A percentile compares a stretch with the other conserved stretches of the same genome.
Conservation (phyloP, 2,888 invertebrate species). For the Tenthredo notha region DNA sequence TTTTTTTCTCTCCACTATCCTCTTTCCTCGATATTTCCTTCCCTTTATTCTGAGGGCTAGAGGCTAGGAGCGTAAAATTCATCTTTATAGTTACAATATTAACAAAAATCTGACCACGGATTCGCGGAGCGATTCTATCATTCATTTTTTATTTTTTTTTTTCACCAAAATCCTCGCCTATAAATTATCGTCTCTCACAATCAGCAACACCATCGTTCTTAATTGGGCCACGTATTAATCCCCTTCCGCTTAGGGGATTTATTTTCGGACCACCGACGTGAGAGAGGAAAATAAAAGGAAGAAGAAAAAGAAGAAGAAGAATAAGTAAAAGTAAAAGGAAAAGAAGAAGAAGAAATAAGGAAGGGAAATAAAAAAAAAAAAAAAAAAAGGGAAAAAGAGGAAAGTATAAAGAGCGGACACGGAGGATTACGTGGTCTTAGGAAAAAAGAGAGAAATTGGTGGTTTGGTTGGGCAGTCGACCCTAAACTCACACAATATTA, state of each 20-base stretch:
- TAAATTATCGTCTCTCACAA: conserved; percentile 61
- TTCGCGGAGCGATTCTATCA: not conserved
- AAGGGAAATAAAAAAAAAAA: conserved; percentile 34
- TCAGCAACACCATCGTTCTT: conserved; percentile 59
- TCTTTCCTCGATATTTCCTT: not conserved
- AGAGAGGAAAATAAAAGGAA: conserved; percentile 51
- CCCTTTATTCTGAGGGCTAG: not conserved
- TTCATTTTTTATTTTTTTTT: conserved; percentile 49
- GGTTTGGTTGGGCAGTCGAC: conserved; percentile 8
- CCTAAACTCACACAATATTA: conserved; percentile 50
- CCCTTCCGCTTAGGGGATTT: conserved; percentile 65
- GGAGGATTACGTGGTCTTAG: conserved; percentile 59
- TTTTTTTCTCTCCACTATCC: not conserved
- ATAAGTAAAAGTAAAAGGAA: not conserved
- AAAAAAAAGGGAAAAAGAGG: conserved; percentile 35
- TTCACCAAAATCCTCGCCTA: conserved; percentile 32
- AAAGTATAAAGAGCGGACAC: conserved; percentile 57
- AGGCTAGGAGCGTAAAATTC: not conserved
- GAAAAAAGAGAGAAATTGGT: conserved; percentile 48
- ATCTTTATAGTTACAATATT: not conserved
- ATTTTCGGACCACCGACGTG: conserved; percentile 57
- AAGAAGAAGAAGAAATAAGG: conserved; percentile 35
- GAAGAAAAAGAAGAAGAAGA: conserved; percentile 40
- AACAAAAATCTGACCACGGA: conserved; percentile 11
- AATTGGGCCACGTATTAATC: conserved; percentile 69